Conservation (phyloP, 1,140 invertebrate genomes). For the Drosophila rhopaloa region DNA sequence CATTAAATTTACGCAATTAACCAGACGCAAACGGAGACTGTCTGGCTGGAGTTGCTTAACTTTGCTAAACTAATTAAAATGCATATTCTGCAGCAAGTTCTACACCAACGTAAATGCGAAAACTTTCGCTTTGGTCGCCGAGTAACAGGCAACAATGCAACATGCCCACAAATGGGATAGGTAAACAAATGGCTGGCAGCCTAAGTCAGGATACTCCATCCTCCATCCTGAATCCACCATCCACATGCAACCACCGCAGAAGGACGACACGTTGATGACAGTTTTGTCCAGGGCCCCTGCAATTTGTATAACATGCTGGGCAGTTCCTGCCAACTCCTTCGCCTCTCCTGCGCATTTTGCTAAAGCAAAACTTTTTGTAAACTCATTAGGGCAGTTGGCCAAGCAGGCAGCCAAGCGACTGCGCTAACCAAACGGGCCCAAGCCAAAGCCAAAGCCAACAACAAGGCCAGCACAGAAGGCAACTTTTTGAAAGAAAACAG, state of each 20-base stretch:
- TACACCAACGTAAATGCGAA: constrained; percentile 73
- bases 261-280: constrained; percentile 74
- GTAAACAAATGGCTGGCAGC: constrained; percentile 69
- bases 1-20: constrained; percentile 79
- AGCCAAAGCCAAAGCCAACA: constrained; percentile 28
- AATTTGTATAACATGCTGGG: constrained; percentile 81
- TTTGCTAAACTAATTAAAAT: constrained; percentile 82
- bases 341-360: constrained; percentile 50
- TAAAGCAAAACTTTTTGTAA: constrained; percentile 81
- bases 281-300: constrained; percentile 61
- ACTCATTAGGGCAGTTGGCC: constrained; percentile 80
- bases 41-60: constrained; percentile 54
- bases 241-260: constrained; percentile 18
- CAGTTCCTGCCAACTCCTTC: constrained; percentile 50
- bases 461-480: constrained; percentile 11
- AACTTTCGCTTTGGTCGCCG: constrained; percentile 66
- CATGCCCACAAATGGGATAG: constrained; percentile 48
- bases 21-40: constrained; percentile 56
- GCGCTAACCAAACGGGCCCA: constrained; percentile 61
- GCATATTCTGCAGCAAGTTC: constrained; percentile 63
- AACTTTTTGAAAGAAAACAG: constrained; percentile 73
- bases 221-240: constrained; percentile 19
- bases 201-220: constrained; percentile 13
- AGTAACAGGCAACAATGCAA: constrained; percentile 65
- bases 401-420: constrained; percentile 69